Evolutionary conservation across 1,140 invertebrate species (phyloP), one percentile per base, ranked within the genome.

Genomic region (Musca domestica): DNA sequence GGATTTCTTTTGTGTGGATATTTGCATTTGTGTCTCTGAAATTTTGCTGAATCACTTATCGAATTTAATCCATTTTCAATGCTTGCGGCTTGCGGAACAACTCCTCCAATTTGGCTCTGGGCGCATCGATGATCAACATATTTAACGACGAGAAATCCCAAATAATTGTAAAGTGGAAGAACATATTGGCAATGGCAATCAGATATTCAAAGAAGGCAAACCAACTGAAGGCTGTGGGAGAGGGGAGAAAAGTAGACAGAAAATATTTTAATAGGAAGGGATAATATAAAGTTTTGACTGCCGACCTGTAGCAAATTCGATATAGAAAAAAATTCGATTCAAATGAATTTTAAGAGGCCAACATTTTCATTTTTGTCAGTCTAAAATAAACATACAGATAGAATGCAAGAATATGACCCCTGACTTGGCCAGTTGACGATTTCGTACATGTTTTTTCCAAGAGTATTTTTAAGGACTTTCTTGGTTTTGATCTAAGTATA

Each of bases 121-220:
- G 68, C 73, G 81, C 83, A 72, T 87, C 87, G 67, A 88, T 86
- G 61, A 95, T 90, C 70, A 94, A 84, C 69, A 95, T 83, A 72
- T 91, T 86, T 78, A 94, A 91, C 56, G 88, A 87, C 30, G 92
- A 91, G 82, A 95, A 94, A 83, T 95, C 93, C 74, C 90, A 85
- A 66, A 94, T 89, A 30, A 94, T 91, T 12, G 93, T 92, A 22
- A 93, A 88, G 77, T 96, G 94, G 83, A 94, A 96, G 47, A 89
- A 90, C 92, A 96, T 95, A 80, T 95, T 96, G 75, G 92, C 90
- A 49, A 89, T 90, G 51, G 93, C 94, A 77, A 96, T 91, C 70
- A 95, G 86, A 82, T 95, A 96, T 80, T 96, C 94, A 80, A 93
- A 95, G 51, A 95, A 86, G 3, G 94, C 94, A 83, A 96, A 96